Conservation (phyloP, 2,113 vertebrate genomes). For the human (Homo sapiens) region GRCh38 chr19:41392001-41392500, state of each 20-base stretch:
- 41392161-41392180: no score
- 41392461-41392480: no score
- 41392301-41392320: no score
- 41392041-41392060: not conserved
- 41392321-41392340: no score
- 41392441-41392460: no score
- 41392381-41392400: no score
- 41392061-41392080: not conserved
- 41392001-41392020: not conserved
- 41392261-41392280: not conserved
- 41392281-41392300: not conserved
- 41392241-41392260: not conserved
- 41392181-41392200: not conserved
- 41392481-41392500: no score
- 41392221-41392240: not conserved
- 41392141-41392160: not conserved
- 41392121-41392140: not conserved
- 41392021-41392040: not conserved
- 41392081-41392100: not conserved
- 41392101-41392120: not conserved
- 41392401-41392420: no score
- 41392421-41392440: no score
- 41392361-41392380: no score
- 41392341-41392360: no score
- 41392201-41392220: not conserved